Evolutionary conservation across 2,113 vertebrate genomes (phyloP), one percentile per base, ranked within the genome.

Genomic region (Gobio gobio): DNA sequence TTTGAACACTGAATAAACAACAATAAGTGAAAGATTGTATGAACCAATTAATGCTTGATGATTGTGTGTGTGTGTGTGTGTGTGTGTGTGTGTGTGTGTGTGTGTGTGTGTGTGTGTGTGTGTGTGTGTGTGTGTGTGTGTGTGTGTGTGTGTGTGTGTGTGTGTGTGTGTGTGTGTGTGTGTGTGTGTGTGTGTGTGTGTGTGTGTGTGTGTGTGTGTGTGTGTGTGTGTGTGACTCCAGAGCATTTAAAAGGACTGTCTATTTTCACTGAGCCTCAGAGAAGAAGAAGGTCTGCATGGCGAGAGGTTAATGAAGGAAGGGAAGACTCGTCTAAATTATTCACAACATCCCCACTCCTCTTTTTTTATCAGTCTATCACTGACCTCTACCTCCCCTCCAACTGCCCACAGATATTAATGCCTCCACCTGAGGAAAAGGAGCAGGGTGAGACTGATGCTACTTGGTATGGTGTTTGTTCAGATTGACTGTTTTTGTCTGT

Each of bases 311-410:
- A 84, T 83, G 63, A 87, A 89, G 79, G 58, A 78, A 78, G 61
- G 43, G 54, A 33, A 76, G 83, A 73, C 14, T 40, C 14, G 40
- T 63, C 33, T 89, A 78, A 87, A 89, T 89, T 89, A 89, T 87
- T 89, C 81, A 89, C 70, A 78, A 70, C 43, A 40, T 59, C 84
- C 70, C 84, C 82, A 86, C 79, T 43, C 51, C 61, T 56, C 51
- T 58, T 78, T 58, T 29, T 85, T 83, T 75, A 83, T 87, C 85
- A 84, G 49, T 86, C 77, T 78, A 56, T 81, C 76, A 64, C 73
- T 87, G 72, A 81, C 64, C 77, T 43, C 51, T 29, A 63, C 84
- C 75, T 87, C 84, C 58, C 80, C 72, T 72, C 79, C 36, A 33
- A 86, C 68, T 73, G 33, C 51, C 66, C 29, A 54, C 40, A 14